These are phyloP conservation scores for Agrotis ipsilon DNA, from an alignment of 2,888 invertebrate genomes.

Conservation along the genomic window DNA sequence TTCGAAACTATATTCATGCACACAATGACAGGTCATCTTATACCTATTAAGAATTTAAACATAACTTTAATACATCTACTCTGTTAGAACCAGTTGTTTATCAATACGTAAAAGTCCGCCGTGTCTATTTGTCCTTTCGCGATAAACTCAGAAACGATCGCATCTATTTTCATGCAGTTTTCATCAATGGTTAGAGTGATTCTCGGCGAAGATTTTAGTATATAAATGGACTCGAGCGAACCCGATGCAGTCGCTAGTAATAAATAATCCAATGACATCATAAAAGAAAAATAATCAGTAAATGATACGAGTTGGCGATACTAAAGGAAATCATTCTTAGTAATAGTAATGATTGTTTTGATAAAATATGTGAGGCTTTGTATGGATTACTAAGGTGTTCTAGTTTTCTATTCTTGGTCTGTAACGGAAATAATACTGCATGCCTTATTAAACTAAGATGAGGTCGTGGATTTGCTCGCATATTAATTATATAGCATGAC, in stretches of 20 bases:
- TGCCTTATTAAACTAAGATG: neutral
- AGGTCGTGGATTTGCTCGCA: neutral
- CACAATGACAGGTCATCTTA: constrained; percentile 16
- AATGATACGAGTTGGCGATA: neutral
- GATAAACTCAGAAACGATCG: no score
- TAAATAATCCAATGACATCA: neutral
- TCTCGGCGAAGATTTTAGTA: no score
- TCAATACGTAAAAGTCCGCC: neutral
- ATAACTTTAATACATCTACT: constrained; percentile 1
- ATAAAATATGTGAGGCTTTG: neutral
- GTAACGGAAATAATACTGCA: constrained; percentile 16
- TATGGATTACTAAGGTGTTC: constrained; percentile 1
- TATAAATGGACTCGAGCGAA: no score
- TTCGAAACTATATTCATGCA: neutral
- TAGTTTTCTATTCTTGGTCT: neutral
- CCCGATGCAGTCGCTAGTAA: no score
- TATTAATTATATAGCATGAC: neutral
- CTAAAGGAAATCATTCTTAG: neutral
- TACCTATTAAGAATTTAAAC: constrained; percentile 21
- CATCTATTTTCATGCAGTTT: no score
- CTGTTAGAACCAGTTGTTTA: constrained; percentile 13
- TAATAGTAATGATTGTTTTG: neutral
- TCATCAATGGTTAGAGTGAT: no score
- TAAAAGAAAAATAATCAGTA: constrained; percentile 5
- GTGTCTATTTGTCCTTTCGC: no score